A percentile compares a stretch with the other conserved stretches of the same genome.
Evolutionary conservation across 2,113 vertebrate species (phyloP).

Genomic region (Aspidoscelis tigris): DNA sequence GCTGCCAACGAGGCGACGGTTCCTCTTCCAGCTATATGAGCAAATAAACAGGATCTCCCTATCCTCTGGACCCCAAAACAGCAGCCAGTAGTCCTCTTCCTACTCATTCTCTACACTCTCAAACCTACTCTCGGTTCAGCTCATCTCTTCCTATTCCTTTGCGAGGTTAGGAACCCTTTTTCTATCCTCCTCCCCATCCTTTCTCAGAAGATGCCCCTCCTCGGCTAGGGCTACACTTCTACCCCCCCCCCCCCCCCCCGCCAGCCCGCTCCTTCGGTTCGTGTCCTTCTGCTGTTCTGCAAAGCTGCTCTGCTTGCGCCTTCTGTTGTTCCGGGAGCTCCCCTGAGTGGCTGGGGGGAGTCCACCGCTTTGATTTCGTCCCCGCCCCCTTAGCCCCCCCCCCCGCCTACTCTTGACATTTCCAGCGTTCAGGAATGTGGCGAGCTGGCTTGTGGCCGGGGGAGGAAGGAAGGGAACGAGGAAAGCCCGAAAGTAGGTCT

Average conservation of each 20-base stretch:
- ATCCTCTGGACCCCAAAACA: no score
- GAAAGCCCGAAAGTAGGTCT: conserved; percentile 2
- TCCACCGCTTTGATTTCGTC: conserved; percentile 1
- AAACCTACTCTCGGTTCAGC: neutral
- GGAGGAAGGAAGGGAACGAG: neutral
- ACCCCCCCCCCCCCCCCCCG: no score
- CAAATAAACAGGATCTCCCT: neutral
- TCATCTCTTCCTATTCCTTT: rapidly evolving
- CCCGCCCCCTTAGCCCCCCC: conserved; percentile 1
- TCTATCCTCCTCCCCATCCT: neutral
- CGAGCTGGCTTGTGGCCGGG: conserved; percentile 31
- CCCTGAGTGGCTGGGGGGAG: neutral
- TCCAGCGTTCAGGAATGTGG: conserved; percentile 33
- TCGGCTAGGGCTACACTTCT: neutral
- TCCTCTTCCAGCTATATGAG: neutral
- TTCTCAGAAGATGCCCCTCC: neutral
- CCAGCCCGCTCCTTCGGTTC: neutral
- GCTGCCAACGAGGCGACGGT: neutral
- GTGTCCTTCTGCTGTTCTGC: neutral
- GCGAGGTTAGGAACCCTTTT: rapidly evolving
- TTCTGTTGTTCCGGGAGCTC: conserved; percentile 11
- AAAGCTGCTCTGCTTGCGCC: neutral
- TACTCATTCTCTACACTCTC: neutral
- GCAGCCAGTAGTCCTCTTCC: neutral
- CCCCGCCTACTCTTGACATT: neutral